phyloP scores from a whole-genome alignment of 1,140 invertebrate species.

The Chrysopa pallens region DNA sequence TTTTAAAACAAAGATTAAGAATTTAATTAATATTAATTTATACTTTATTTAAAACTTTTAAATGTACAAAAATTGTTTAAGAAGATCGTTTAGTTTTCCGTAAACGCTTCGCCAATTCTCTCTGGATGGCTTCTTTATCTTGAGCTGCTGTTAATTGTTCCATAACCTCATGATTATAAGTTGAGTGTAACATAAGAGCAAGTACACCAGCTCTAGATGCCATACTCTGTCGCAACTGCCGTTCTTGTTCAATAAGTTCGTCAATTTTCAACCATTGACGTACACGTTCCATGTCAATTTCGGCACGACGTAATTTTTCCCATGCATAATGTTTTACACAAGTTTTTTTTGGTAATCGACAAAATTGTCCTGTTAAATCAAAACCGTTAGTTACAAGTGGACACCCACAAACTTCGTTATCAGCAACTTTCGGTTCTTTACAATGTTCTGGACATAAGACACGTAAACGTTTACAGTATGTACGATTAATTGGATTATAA shows the following conservation, averaged over 20 bases:
- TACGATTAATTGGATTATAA: slow-evolving; percentile 74
- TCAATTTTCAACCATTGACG: slow-evolving; percentile 85
- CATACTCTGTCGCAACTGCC: slow-evolving; percentile 72
- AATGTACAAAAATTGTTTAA: too few relatives aligned
- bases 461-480: slow-evolving; percentile 89
- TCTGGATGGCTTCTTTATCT: not conserved
- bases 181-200: slow-evolving; percentile 84
- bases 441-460: slow-evolving; percentile 96
- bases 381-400: slow-evolving; percentile 73
- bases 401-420: slow-evolving; percentile 78
- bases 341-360: slow-evolving; percentile 72
- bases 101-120: too few relatives aligned
- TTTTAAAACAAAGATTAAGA: too few relatives aligned
- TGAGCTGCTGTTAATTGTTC: slow-evolving; percentile 32
- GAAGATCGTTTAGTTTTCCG: too few relatives aligned
- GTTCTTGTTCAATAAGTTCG: slow-evolving; percentile 87
- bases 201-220: slow-evolving; percentile 77
- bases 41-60: too few relatives aligned
- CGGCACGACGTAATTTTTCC: slow-evolving; percentile 85
- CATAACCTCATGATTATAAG: slow-evolving; percentile 84
- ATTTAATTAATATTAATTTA: too few relatives aligned
- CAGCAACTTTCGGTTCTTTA: slow-evolving; percentile 82
- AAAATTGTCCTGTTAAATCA: slow-evolving; percentile 62
- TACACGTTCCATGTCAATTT: slow-evolving; percentile 61
- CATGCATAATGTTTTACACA: slow-evolving; percentile 87